Evolutionary conservation across 2,888 invertebrate genomes (phyloP), one percentile per base, ranked within the genome.

Genomic region (Hydraecia micacea): DNA sequence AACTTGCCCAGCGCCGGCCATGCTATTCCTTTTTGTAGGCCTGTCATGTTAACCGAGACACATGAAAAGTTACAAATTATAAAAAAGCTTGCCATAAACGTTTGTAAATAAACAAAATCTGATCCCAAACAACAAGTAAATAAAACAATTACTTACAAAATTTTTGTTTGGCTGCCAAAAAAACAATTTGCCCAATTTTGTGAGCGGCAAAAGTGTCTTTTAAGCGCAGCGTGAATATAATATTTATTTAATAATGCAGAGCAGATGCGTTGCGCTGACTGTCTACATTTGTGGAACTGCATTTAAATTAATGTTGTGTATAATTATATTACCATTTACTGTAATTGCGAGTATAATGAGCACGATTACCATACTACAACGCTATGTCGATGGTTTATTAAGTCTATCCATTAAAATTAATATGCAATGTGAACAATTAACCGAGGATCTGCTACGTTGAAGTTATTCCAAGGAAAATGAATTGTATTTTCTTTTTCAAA

Each of bases 311-410:
- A 83, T 82, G 79, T 58, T 68, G 69, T 74, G 79, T 75, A 80
- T 87, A 87, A 88, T 86, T 76, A 32, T 73, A 85, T 87, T 85
- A 86, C 74, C 84, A 77, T 87, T 86, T 76, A 83, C 80, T 75
- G 63, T 77, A 89, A 88, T 82, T 84, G 78, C 74, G 42, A 67
- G 74, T 82, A 73, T 86, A 82, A 87, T 88, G 73, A 75, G 76
- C 75, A 71, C 76, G 63, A 88, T 85, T 86, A 81, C 81, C 81
- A 81, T 81, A 84, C 52, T 85, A 79, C 52, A 74, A 49, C 42
- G 36, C 79, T 73, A 80, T 81, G 55, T 71, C 72, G 36, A 74
- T 80, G 86, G 79, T 81, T 72, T 82, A 83, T 89, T 81, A 73
- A 76, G 73, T 78, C 62, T 74, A 77, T 85, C 72, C 75, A 83